Evolutionary conservation across 2,888 invertebrate species (phyloP).

Genomic region (Epiblema foenella): DNA sequence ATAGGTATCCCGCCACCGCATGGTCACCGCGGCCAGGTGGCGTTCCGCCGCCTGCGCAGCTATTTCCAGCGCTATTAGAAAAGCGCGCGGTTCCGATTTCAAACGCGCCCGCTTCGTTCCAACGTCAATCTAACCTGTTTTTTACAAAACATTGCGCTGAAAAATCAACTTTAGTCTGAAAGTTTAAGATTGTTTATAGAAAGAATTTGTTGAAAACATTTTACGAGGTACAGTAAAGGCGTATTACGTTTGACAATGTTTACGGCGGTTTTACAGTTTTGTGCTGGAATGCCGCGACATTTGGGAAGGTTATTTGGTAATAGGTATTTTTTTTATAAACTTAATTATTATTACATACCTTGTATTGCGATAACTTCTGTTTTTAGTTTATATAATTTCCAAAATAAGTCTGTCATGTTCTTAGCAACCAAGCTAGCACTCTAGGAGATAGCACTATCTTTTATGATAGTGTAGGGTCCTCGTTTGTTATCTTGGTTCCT

Average conservation of each 20-base stretch:
- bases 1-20: not conserved
- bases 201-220: not conserved
- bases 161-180: not conserved
- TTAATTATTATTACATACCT: not conserved
- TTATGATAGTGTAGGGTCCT: too few species aligned
- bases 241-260: constrained; percentile 20
- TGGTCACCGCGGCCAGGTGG: constrained; percentile 63
- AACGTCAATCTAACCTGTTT: constrained; percentile 31
- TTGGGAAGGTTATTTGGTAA: constrained; percentile 5
- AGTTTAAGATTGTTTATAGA: not conserved
- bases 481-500: too few species aligned
- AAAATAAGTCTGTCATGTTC: too few species aligned
- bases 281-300: constrained; percentile 27
- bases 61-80: constrained; percentile 79
- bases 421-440: too few species aligned
- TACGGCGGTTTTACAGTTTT: constrained; percentile 36
- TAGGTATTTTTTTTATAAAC: constrained; percentile 7
- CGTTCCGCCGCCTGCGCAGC: constrained; percentile 57
- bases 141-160: constrained; percentile 45
- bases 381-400: too few species aligned
- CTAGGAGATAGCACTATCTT: too few species aligned
- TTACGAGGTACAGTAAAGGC: constrained; percentile 1
- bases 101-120: constrained; percentile 57
- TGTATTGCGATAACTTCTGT: too few species aligned
- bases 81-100: constrained; percentile 69